Conservation (phyloP, 2,888 invertebrate genomes). For the Serripes groenlandicus region DNA sequence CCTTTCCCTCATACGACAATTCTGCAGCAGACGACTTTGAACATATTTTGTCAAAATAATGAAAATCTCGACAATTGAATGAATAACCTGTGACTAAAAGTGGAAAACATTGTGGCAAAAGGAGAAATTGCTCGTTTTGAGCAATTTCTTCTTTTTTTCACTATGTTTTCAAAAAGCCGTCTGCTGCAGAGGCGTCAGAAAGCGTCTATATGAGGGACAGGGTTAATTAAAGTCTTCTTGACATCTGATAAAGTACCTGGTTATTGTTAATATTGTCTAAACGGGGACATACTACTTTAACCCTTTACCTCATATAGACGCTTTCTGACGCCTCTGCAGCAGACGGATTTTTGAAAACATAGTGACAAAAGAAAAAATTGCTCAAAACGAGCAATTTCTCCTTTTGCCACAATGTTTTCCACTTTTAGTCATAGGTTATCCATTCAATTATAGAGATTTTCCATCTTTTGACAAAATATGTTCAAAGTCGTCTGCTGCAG, state of each 20-base stretch:
- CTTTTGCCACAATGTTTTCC: constrained; percentile 1
- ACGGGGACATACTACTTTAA: not conserved
- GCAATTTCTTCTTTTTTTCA: not conserved
- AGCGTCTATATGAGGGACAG: not conserved
- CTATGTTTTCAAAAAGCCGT: not conserved
- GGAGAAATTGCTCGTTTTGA: not conserved
- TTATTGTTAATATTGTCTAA: no score
- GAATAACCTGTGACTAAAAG: not conserved
- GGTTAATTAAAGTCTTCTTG: not conserved
- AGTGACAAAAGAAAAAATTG: constrained; percentile 4
- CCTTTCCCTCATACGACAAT: not conserved
- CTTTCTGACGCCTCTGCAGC: not conserved
- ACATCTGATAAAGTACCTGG: no score
- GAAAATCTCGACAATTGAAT: not conserved
- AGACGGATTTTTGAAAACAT: constrained; percentile 5
- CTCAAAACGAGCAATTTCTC: not conserved
- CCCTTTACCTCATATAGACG: not conserved
- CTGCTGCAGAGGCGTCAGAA: not conserved
- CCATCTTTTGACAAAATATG: no score
- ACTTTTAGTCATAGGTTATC: no score
- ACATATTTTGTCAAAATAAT: not conserved
- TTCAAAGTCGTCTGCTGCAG: no score
- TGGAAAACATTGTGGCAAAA: not conserved
- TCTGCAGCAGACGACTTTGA: not conserved
- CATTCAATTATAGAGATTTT: no score